phyloP scores from a whole-genome alignment of 2,888 invertebrate genomes.

The Prenolepis imparis region DNA sequence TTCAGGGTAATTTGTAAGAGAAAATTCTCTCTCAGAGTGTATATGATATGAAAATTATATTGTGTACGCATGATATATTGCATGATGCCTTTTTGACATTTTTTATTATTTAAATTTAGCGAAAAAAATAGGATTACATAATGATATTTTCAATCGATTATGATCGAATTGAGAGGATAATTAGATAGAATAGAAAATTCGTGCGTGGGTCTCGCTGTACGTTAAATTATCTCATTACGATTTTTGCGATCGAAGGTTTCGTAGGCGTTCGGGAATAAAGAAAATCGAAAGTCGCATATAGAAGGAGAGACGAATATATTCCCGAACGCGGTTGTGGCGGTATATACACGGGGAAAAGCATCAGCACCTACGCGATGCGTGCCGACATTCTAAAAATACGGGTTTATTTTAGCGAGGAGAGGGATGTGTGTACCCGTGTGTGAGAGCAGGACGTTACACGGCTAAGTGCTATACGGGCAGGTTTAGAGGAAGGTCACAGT shows the following conservation, averaged over 20 bases:
- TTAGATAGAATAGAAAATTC: neutral
- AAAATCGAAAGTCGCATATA: conserved; percentile 64
- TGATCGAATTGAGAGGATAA: conserved; percentile 4
- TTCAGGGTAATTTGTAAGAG: too few relatives aligned
- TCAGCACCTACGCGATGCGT: conserved; percentile 64
- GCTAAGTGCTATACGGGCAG: conserved; percentile 31
- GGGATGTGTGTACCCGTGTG: conserved; percentile 56
- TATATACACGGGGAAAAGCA: conserved; percentile 56
- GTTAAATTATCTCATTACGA: conserved; percentile 10
- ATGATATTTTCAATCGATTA: neutral
- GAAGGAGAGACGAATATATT: conserved; percentile 65
- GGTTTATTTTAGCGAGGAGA: conserved; percentile 64
- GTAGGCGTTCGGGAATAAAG: conserved; percentile 42
- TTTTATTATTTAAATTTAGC: neutral
- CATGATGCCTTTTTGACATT: neutral
- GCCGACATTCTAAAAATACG: conserved; percentile 69
- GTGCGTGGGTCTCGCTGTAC: neutral
- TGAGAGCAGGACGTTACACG: conserved; percentile 49
- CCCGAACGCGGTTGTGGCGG: conserved; percentile 54
- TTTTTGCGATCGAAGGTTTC: conserved; percentile 10
- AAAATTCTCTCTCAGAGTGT: too few relatives aligned
- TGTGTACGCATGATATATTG: neutral
- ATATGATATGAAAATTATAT: neutral
- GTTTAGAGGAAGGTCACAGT: conserved; percentile 43
- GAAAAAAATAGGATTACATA: conserved; percentile 7